phyloP scores from a whole-genome alignment of 2,888 invertebrate genomes.

The Andrena dorsata region DNA sequence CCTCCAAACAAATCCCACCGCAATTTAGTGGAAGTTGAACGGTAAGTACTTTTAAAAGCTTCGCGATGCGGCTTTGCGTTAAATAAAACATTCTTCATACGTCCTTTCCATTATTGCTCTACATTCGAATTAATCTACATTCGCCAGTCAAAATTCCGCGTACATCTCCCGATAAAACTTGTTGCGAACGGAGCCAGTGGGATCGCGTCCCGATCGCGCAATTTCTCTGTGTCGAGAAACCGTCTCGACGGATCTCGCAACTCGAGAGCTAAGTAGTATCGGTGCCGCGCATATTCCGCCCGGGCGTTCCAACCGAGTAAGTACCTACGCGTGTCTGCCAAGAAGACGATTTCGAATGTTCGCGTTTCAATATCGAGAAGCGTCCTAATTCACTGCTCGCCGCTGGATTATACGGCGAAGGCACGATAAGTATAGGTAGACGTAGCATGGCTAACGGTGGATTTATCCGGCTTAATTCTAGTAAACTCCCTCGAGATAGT shows the following conservation, averaged over 20 bases:
- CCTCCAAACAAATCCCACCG: not conserved
- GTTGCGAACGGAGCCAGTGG: not conserved
- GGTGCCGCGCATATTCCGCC: slow-evolving; percentile 20
- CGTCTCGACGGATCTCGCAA: slow-evolving; percentile 13
- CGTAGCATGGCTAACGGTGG: slow-evolving; percentile 29
- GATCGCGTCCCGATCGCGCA: not conserved
- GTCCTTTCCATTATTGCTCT: not conserved
- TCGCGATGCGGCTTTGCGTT: not conserved
- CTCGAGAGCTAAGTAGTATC: slow-evolving; percentile 13
- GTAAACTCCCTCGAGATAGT: slow-evolving; percentile 14
- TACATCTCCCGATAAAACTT: slow-evolving; percentile 24
- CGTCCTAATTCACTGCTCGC: slow-evolving; percentile 48
- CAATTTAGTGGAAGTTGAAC: not conserved
- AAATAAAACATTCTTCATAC: not conserved
- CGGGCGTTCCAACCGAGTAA: not conserved
- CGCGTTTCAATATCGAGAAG: slow-evolving; percentile 51
- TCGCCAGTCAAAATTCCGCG: not conserved
- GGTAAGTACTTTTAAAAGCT: not conserved
- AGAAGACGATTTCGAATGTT: slow-evolving; percentile 26
- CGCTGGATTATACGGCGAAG: slow-evolving; percentile 40
- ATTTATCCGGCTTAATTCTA: slow-evolving; percentile 55
- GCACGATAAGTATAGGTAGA: slow-evolving; percentile 28
- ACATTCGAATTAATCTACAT: not conserved
- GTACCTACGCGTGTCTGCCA: slow-evolving; percentile 24
- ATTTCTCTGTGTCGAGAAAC: slow-evolving; percentile 14